A percentile compares a stretch with the other conserved stretches of the same genome.
These are phyloP conservation scores for Halcyon badia DNA, from an alignment of 2,797 vertebrate genomes.

Conservation along the genomic window DNA sequence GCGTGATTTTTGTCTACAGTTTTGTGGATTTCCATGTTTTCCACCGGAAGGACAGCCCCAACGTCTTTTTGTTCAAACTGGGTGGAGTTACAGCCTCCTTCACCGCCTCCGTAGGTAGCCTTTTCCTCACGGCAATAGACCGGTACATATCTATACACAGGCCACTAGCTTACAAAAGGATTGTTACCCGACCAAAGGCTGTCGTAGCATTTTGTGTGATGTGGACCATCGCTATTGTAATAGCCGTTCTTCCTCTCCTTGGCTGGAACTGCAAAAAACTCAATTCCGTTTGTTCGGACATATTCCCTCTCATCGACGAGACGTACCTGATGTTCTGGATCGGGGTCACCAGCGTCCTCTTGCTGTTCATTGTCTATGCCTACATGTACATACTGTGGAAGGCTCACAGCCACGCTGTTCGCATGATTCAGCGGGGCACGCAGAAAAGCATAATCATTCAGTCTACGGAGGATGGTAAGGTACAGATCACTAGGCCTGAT, in stretches of 20 bases:
- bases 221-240: constrained; percentile 97
- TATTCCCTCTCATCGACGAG: constrained; percentile 97
- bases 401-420: constrained; percentile 95
- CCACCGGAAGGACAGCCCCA: constrained; percentile 96
- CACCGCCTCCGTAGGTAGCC: constrained; percentile 97
- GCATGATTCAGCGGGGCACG: constrained; percentile 96
- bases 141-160: constrained; percentile 98
- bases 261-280: constrained; percentile 99
- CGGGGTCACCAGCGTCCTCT: constrained; percentile 92
- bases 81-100: constrained; percentile 98
- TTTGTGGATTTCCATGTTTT: constrained; percentile 99
- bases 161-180: constrained; percentile 95
- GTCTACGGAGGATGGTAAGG: constrained; percentile 94
- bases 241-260: constrained; percentile 95
- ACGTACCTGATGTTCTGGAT: constrained; percentile 99
- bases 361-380: constrained; percentile 98
- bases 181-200: constrained; percentile 97
- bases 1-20: constrained; percentile 99
- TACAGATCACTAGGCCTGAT: constrained; percentile 93
- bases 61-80: constrained; percentile 97
- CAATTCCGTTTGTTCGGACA: constrained; percentile 95
- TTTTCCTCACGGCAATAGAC: constrained; percentile 99
- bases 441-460: constrained; percentile 98
- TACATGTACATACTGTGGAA: constrained; percentile 99
- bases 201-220: constrained; percentile 98